phyloP scores from a whole-genome alignment of 2,888 invertebrate genomes.

The Chymomyza procnemis region DNA sequence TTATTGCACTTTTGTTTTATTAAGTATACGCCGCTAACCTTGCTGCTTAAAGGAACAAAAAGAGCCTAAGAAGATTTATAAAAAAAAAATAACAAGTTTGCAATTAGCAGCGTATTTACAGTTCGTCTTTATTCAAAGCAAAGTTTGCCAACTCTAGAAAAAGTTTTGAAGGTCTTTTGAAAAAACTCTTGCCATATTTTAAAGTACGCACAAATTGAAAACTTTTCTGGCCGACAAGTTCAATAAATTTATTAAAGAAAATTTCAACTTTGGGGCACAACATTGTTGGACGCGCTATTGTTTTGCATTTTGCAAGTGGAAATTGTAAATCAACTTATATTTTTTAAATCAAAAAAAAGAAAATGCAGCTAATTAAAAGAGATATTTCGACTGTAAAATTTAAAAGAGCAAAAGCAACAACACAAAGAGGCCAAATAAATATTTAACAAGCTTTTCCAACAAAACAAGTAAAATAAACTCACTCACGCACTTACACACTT shows the following conservation, averaged over 20 bases:
- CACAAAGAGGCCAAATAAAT: slow-evolving; percentile 34
- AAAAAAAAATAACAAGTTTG: slow-evolving; percentile 53
- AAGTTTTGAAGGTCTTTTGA: neutral
- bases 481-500: slow-evolving; percentile 2
- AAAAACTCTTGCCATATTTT: neutral
- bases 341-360: slow-evolving; percentile 30
- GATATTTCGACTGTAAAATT: slow-evolving; percentile 1
- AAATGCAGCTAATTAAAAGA: slow-evolving; percentile 50
- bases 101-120: slow-evolving; percentile 32
- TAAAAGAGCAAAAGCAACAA: slow-evolving; percentile 2
- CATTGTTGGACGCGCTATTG: neutral
- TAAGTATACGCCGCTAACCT: neutral
- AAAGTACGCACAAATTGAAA: neutral
- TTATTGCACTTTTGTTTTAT: neutral
- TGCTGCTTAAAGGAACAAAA: too few relatives aligned
- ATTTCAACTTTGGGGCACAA: neutral
- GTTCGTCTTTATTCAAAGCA: neutral
- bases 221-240: neutral
- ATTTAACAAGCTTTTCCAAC: slow-evolving; percentile 35
- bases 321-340: neutral
- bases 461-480: slow-evolving; percentile 15
- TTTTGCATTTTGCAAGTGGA: neutral
- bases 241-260: neutral
- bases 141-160: neutral
- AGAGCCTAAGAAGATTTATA: slow-evolving; percentile 9